Conservation (phyloP, 2,797 vertebrate genomes). For the Alectoris magna region DNA sequence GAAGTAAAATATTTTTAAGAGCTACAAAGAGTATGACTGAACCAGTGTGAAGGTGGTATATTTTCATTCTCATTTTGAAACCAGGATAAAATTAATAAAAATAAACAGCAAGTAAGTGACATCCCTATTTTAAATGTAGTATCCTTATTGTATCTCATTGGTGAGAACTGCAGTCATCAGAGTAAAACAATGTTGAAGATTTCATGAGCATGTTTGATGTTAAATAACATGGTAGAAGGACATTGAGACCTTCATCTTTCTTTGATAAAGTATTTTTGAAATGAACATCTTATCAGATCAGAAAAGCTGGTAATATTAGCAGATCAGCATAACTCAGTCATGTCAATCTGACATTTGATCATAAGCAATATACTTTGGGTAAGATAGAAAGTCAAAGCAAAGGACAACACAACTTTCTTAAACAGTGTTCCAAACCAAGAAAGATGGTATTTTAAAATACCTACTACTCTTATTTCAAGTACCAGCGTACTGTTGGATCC, state of each 20-base stretch:
- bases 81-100: not conserved
- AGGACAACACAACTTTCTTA: conserved; percentile 53
- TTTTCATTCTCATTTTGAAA: not conserved
- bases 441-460: not conserved
- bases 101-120: not conserved
- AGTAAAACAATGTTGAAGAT: conserved; percentile 8
- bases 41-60: not conserved
- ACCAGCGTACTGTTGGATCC: not conserved
- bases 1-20: not conserved
- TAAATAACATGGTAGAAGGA: conserved; percentile 39
- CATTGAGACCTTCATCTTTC: conserved; percentile 56
- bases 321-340: conserved; percentile 50
- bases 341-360: conserved; percentile 61
- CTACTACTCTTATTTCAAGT: not conserved
- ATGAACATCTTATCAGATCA: conserved; percentile 61
- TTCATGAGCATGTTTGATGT: not conserved
- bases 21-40: not conserved
- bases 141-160: not conserved
- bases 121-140: not conserved
- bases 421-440: not conserved
- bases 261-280: conserved; percentile 61
- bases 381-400: conserved; percentile 45
- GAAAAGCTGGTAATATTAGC: conserved; percentile 57
- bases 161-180: not conserved
- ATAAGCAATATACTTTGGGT: conserved; percentile 43